Base-by-base conservation (phyloP, 1,140 invertebrate genomes). In the Papilio glaucus region DNA sequence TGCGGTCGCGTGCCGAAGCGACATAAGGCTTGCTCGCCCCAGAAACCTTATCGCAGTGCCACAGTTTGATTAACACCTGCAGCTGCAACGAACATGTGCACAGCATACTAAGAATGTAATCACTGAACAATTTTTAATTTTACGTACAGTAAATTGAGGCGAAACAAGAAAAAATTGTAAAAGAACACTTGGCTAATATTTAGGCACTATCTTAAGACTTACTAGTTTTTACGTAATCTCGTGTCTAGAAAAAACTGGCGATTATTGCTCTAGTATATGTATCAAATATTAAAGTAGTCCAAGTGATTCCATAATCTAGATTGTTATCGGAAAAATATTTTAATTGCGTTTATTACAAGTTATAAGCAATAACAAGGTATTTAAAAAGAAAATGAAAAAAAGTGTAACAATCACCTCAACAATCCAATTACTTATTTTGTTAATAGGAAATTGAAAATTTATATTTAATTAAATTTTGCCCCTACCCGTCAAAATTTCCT, bases 41-140 rank as follows among this genome's bases (percentile, higher is more conserved):
- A 78, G 89, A 91, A 91, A 84, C 87, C 89, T 84, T 89, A 89
- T 83, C 82, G 83, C 83, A 84, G 77, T 75, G 72, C 62, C 71
- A 76, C 69, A 74, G 77, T 72, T 76, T 80, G 74, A 75, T 69
- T 76, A 78, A 83, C 85, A 80, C 81, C 77, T 84, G 82, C 79
- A 81, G 75, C 80, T 80, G 77, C 71, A 75, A 69, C 26, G 21
- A 72, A 78, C 78, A 80, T 77, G 71, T 82, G 75, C 76, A 49
- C 12, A 72, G 62, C 38, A 65, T 18, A 18, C 62, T 72, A 33
- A 29, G 15, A 26, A 49, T 33, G 39, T 71, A 26, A n/a, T 26
- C 39, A 10, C 37, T 63, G 15, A 57, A 33, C 65, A 63, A 26
- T 71, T 71, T 61, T 29, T 37, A 61, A 33, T 61, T 61, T 61